Evolutionary conservation across 2,797 vertebrate species (phyloP).

Genomic region (Melanitta fusca): DNA sequence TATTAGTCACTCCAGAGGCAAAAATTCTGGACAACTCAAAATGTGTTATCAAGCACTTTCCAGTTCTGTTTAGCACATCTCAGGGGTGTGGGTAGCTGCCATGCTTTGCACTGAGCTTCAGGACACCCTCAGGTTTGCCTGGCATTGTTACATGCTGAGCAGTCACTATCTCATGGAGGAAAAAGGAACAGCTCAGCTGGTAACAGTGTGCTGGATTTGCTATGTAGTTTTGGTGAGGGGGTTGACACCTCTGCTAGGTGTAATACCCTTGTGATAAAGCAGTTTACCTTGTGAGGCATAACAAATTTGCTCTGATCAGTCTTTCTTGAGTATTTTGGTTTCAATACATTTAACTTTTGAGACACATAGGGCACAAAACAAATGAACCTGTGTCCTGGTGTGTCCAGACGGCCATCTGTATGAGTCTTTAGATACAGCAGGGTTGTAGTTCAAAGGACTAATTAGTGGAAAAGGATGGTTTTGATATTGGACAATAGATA

Average conservation of each 20-base stretch:
- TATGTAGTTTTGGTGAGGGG: neutral
- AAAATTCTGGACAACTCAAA: constrained; percentile 19
- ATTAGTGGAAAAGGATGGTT: neutral
- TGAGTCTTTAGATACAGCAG: neutral
- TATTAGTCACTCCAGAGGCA: neutral
- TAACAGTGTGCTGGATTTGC: neutral
- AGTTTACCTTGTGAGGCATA: constrained; percentile 48
- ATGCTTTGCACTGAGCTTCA: neutral
- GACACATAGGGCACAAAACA: neutral
- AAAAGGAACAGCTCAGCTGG: neutral
- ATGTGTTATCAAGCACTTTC: neutral
- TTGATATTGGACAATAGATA: neutral
- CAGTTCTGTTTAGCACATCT: neutral
- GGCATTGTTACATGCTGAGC: neutral
- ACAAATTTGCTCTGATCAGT: constrained; percentile 9
- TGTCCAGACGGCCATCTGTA: neutral
- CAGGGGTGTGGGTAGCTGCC: neutral
- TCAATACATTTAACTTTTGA: neutral
- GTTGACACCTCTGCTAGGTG: neutral
- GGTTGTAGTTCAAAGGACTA: neutral
- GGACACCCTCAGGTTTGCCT: neutral
- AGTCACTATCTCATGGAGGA: neutral
- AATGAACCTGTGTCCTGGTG: neutral
- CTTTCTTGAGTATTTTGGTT: neutral
- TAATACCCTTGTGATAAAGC: constrained; percentile 39